Base-by-base conservation (phyloP, 2,797 vertebrate genomes). In the Rhynchotus rufescens region DNA sequence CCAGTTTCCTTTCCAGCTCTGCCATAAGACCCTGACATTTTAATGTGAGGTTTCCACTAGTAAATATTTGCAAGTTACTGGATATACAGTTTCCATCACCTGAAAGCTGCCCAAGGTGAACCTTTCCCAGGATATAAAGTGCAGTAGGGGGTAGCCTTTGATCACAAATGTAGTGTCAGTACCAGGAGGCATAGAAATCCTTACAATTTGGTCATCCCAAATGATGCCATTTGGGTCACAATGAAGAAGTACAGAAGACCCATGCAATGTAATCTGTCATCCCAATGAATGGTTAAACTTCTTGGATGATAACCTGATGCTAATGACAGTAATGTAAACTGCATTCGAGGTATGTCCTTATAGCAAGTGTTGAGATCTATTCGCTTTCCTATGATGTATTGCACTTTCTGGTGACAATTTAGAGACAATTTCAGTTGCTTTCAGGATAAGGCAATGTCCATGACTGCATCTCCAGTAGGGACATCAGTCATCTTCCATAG, bases 11-110 rank as follows among this genome's bases (percentile, higher is more conserved):
- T 23, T 40, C 68, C 38, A 82, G 75, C 54, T 82, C 78, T 82
- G 83, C 89, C 76, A 15, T 7, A 86, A 74, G 71, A 82, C 52
- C 12, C 49, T 14, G 84, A 65, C 44, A 38, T 66, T 91, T 88
- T 72, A 86, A 86, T 57, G 69, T 57, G 62, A 80, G 36, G 13
- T 9, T 80, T 87, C 30, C 36, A 45, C 30, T 36, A 0, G 1
- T 22, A 56, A 76, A 22, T 60, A n/a, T 17, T 32, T 28, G 38
- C 25, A 6, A n/a, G 45, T 62, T 40, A 47, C 12, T 74, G 49
- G 54, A 22, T 59, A 19, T 30, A 0, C 25, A 60, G 57, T 25
- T 80, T 42, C 65, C 12, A 7, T 4, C 49, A 19, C 47, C 36
- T 81, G 71, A 64, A 56, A 85, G 22, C 66, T 85, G 66, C 64